Evolutionary conservation across 2,797 vertebrate genomes (phyloP).

Genomic region (Ataeniobius toweri): DNA sequence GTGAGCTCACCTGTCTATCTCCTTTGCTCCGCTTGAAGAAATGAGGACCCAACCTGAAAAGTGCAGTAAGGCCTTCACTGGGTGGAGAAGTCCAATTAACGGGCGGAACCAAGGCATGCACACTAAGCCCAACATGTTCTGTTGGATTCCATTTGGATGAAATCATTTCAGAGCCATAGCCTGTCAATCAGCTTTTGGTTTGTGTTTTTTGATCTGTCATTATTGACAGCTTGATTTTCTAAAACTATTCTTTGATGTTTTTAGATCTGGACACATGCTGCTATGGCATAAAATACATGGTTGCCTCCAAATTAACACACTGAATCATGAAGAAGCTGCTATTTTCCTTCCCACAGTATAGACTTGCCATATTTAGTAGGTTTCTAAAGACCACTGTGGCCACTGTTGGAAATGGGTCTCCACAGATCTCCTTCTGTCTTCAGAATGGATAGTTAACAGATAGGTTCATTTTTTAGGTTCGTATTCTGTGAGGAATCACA

Average conservation of each 20-base stretch:
- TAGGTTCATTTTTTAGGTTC: no score
- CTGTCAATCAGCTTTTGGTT: not conserved
- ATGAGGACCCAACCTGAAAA: slow-evolving; percentile 13
- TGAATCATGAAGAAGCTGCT: not conserved
- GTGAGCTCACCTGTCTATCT: slow-evolving; percentile 43
- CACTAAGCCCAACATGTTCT: not conserved
- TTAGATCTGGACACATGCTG: no score
- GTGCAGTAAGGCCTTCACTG: slow-evolving; percentile 6
- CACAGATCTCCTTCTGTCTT: no score
- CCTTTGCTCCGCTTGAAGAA: slow-evolving; percentile 24
- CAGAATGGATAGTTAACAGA: no score
- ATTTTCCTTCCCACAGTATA: no score
- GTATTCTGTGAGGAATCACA: not conserved
- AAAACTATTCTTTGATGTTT: no score
- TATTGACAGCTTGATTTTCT: no score
- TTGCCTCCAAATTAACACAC: no score
- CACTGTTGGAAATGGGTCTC: no score
- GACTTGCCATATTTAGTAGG: not conserved
- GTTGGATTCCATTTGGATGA: slow-evolving; percentile 7
- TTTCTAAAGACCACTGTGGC: not conserved
- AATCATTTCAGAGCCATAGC: not conserved
- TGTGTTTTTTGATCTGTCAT: no score
- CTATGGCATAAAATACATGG: no score
- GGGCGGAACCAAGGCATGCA: not conserved
- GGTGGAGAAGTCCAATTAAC: slow-evolving; percentile 31